Base-by-base conservation (phyloP, 1,140 invertebrate genomes). In the Heterodera carotae region DNA sequence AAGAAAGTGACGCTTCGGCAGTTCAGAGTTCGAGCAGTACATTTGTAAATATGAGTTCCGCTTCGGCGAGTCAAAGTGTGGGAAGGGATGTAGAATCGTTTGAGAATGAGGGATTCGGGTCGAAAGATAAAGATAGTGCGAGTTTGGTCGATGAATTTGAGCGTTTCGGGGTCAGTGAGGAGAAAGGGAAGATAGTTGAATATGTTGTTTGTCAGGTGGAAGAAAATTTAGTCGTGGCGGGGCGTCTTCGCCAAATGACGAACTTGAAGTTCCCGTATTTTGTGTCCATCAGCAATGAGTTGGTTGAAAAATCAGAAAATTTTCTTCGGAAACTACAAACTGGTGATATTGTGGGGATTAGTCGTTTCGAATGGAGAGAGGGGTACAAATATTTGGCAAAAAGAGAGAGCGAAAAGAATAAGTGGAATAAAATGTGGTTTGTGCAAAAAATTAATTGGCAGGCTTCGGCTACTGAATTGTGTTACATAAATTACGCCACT, bases 141-240 rank as follows among this genome's bases (percentile, higher is more conserved):
- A 22, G 18, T 2, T 33, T 36, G 4, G 64, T 18, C 0, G 64
- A 67, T 4, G 36, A 22, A 36, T 36, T n/a, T 67, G n/a, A 6
- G 4, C 2, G 25, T 4, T 3, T 22, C 25, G 64, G 18, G 0
- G n/a, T 39, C 2, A 39, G 36, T 15, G 64, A 67, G 6, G 25
- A 67, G n/a, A 3, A 15, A n/a, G 36, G 25, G n/a, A 15, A 15
- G 6, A 67, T 67, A 15, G 64, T 67, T 18, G 64, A 67, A n/a
- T 67, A 67, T 36, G 15, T 67, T 12, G n/a, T 67, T 4, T 67
- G 64, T 6, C 64, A 67, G n/a, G 64, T 67, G 2, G 64, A 67
- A n/a, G 64, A 67, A n/a, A 18, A 67, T 18, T 18, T 4, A 67
- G 64, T n/a, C 12, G 25, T n/a, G 22, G 64, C 31, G 0, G 64